Conservation (phyloP, 2,888 invertebrate species). For the Melanargia galathea region DNA sequence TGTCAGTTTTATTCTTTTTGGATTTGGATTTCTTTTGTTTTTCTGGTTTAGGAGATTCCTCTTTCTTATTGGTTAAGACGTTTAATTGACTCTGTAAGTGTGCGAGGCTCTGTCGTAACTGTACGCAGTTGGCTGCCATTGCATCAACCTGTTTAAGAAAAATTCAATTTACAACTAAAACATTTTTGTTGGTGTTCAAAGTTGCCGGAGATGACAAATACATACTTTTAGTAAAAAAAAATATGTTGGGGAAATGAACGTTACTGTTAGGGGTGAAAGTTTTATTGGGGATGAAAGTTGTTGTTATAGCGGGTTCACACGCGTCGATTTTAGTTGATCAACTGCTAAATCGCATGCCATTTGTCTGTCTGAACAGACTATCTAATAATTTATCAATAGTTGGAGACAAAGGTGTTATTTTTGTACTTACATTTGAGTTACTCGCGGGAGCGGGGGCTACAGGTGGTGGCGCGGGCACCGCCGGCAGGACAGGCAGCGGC, state of each 20-base stretch:
- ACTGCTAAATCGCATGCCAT: too few relatives aligned
- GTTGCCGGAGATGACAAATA: background rate
- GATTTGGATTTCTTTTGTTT: constrained; percentile 70
- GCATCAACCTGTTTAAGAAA: constrained; percentile 72
- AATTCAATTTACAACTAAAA: background rate
- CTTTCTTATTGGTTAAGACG: constrained; percentile 63
- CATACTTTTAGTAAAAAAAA: background rate
- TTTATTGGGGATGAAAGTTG: background rate
- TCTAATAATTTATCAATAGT: too few relatives aligned
- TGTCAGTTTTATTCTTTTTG: constrained; percentile 64
- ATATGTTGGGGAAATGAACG: background rate
- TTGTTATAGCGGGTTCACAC: too few relatives aligned
- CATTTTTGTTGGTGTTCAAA: background rate
- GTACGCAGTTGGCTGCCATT: constrained; percentile 83
- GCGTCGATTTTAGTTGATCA: too few relatives aligned
- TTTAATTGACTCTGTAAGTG: constrained; percentile 82
- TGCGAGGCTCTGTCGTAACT: constrained; percentile 82
- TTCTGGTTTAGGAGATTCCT: constrained; percentile 65
- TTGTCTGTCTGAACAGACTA: too few relatives aligned
- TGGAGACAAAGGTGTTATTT: background rate
- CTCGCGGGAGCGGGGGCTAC: constrained; percentile 48
- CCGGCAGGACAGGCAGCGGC: constrained; percentile 67
- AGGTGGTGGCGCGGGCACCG: constrained; percentile 59
- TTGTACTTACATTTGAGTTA: constrained; percentile 58
- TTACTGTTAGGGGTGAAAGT: background rate